Percentiles rank a stretch among this genome's conserved stretches.
Evolutionary conservation across 2,888 invertebrate species (phyloP).

Genomic region (Digitonthophagus gazella): DNA sequence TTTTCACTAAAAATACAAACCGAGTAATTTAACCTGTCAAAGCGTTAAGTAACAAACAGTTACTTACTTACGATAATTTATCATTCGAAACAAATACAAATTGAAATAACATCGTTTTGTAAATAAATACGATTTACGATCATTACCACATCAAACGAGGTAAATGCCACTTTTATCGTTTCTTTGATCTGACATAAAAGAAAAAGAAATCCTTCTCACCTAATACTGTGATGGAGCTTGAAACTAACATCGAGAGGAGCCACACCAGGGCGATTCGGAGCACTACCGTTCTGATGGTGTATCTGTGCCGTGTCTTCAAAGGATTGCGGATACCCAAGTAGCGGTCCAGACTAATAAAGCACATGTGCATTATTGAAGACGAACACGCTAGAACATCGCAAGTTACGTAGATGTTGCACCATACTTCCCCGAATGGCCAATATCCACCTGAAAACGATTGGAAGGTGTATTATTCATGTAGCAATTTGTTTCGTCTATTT

Average conservation of each 20-base stretch:
- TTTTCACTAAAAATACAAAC: background rate
- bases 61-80: background rate
- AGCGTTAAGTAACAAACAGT: no score
- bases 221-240: constrained; percentile 79
- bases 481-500: background rate
- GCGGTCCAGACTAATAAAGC: constrained; percentile 85
- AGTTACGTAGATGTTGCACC: constrained; percentile 95
- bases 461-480: background rate
- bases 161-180: no score
- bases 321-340: constrained; percentile 89
- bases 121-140: background rate
- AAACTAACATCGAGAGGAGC: constrained; percentile 86
- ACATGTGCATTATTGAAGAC: constrained; percentile 94
- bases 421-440: constrained; percentile 88
- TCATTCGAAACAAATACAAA: background rate
- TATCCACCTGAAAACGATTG: constrained; percentile 63
- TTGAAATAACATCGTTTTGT: background rate
- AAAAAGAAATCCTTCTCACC: constrained; percentile 57
- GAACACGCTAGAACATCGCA: constrained; percentile 95
- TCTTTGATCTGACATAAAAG: background rate
- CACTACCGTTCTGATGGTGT: constrained; percentile 77
- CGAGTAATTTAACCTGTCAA: background rate
- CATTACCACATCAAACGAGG: background rate
- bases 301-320: constrained; percentile 78
- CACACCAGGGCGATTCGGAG: constrained; percentile 91